A percentile compares a stretch with the other conserved stretches of the same genome.
phyloP scores from a whole-genome alignment of 1,140 invertebrate genomes.

The Spodoptera litura region DNA sequence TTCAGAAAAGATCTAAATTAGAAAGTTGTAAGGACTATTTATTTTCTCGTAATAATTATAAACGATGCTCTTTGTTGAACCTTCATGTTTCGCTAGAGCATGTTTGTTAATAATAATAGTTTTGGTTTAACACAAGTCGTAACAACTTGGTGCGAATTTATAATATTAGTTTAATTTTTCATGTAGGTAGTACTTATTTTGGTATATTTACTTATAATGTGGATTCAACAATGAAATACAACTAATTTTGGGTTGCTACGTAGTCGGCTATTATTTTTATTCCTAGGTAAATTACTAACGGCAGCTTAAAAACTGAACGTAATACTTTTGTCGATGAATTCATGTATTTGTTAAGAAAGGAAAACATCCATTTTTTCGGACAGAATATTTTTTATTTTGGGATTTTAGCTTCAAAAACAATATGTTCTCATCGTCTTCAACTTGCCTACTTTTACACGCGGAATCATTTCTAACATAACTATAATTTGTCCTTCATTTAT shows the following conservation, averaged over 20 bases:
- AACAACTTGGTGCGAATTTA: constrained; percentile 12
- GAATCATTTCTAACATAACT: neutral
- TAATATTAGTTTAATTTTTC: constrained; percentile 20
- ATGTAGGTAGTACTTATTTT: constrained; percentile 40
- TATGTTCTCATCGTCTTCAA: constrained; percentile 37
- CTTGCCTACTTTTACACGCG: constrained; percentile 20
- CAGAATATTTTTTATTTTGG: constrained; percentile 15
- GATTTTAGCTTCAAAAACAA: constrained; percentile 34
- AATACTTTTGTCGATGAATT: constrained; percentile 24
- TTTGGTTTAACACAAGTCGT: neutral
- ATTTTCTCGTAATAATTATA: neutral
- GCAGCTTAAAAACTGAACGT: constrained; percentile 31
- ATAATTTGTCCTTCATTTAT: neutral
- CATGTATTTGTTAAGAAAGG: constrained; percentile 19
- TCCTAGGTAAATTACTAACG: constrained; percentile 12
- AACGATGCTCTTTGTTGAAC: neutral
- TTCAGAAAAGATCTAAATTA: constrained; percentile 37
- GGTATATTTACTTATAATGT: constrained; percentile 20
- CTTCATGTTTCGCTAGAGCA: neutral
- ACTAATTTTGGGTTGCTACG: constrained; percentile 28
- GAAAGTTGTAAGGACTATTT: constrained; percentile 26
- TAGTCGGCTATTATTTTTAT: constrained; percentile 6
- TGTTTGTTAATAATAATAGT: neutral
- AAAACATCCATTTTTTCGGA: neutral
- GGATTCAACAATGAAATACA: constrained; percentile 17